phyloP scores from a whole-genome alignment of 2,797 vertebrate genomes.

The Helicolenus hilgendorfi region DNA sequence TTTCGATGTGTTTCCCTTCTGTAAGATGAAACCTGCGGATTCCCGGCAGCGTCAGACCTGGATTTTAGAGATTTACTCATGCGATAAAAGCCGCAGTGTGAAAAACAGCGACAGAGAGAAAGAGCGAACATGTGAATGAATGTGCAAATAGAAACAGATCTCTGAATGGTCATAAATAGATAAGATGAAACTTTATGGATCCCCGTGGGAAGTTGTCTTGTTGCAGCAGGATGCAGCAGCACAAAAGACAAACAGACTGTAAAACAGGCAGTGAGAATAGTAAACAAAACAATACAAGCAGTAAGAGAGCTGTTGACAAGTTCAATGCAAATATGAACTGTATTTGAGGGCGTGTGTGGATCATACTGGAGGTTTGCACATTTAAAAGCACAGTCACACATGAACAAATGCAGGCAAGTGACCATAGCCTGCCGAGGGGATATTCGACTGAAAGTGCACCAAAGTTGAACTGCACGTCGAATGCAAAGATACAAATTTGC shows the following conservation, averaged over 20 bases:
- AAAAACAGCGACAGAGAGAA: slow-evolving; percentile 7
- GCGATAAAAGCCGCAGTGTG: slow-evolving; percentile 18
- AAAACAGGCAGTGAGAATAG: slow-evolving; percentile 37
- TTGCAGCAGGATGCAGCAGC: slow-evolving; percentile 25
- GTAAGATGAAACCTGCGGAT: slow-evolving; percentile 76
- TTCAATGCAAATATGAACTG: neutral
- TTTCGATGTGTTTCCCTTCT: slow-evolving; percentile 70
- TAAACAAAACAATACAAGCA: slow-evolving; percentile 17
- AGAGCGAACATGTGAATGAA: neutral
- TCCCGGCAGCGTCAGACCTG: slow-evolving; percentile 40
- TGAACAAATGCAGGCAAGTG: too few species aligned
- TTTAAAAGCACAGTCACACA: too few species aligned
- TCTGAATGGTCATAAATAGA: slow-evolving; percentile 31
- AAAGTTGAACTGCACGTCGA: too few species aligned
- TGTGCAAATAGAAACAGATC: slow-evolving; percentile 28
- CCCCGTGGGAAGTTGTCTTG: slow-evolving; percentile 42
- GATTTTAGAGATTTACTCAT: slow-evolving; percentile 62
- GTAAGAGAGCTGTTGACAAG: neutral
- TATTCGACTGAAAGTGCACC: too few species aligned
- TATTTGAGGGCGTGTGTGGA: too few species aligned
- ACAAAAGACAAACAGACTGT: slow-evolving; percentile 13
- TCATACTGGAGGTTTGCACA: too few species aligned
- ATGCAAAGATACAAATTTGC: too few species aligned
- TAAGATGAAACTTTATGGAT: slow-evolving; percentile 51
- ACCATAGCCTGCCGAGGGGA: too few species aligned